Evolutionary conservation across 2,113 vertebrate species (phyloP).

Genomic region (Cryptomyrus ogoouensis): DNA sequence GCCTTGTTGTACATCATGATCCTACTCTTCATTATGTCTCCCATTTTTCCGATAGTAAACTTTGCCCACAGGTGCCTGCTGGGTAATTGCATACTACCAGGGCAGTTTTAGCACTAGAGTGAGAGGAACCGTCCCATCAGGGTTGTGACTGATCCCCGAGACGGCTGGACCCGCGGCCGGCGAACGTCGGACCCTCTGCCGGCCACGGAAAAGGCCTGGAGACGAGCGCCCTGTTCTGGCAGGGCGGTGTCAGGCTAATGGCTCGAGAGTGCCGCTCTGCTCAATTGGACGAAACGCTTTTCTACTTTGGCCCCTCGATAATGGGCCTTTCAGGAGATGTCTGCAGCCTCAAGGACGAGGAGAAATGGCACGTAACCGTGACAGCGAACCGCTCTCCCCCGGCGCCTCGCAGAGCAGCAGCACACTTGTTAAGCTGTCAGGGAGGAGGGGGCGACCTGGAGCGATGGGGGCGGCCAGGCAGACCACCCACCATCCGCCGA

Average conservation of each 20-base stretch:
- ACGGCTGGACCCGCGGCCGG: constrained; percentile 19
- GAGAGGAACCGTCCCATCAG: neutral
- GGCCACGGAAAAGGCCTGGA: constrained; percentile 2
- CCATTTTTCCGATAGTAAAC: constrained; percentile 39
- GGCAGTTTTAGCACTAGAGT: constrained; percentile 30
- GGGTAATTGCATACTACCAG: constrained; percentile 41
- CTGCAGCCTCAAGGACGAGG: constrained; percentile 36
- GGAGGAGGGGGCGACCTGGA: constrained; percentile 20
- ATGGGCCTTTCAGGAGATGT: constrained; percentile 38
- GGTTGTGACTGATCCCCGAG: constrained; percentile 32
- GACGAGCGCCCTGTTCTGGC: constrained; percentile 27
- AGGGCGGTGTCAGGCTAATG: constrained; percentile 18
- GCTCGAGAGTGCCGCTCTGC: constrained; percentile 25
- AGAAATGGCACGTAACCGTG: constrained; percentile 36
- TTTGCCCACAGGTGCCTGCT: constrained; percentile 37
- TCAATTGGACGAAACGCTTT: constrained; percentile 31
- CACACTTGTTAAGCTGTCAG: constrained; percentile 25
- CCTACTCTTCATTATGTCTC: constrained; percentile 26
- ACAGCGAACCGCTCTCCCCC: constrained; percentile 18
- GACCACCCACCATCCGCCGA: neutral
- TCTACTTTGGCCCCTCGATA: constrained; percentile 32
- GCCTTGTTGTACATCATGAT: neutral
- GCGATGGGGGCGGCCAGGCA: constrained; percentile 16
- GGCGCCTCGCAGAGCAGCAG: neutral
- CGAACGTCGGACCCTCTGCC: neutral